A percentile compares a stretch with the other conserved stretches of the same genome.
Evolutionary conservation across 2,888 invertebrate species (phyloP).

Genomic region (Amiota minor): DNA sequence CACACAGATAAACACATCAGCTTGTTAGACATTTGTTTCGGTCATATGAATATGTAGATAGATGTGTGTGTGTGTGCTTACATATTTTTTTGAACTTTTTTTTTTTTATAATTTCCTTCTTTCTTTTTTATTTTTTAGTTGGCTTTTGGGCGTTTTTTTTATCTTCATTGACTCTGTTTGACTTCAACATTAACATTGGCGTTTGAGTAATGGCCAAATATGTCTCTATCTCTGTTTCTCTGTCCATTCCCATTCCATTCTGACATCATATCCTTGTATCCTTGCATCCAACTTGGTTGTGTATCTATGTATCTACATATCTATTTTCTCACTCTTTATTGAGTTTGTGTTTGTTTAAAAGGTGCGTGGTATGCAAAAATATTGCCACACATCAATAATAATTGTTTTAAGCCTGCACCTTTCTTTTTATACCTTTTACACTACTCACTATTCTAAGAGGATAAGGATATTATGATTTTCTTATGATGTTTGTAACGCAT

Average conservation of each 20-base stretch:
- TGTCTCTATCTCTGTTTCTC: too few species aligned
- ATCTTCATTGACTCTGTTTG: not conserved
- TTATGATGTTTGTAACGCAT: too few species aligned
- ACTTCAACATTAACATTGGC: not conserved
- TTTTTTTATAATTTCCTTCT: constrained; percentile 13
- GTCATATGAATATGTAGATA: not conserved
- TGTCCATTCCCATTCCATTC: too few species aligned
- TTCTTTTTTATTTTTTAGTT: not conserved
- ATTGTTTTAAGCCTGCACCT: not conserved
- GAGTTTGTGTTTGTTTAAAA: constrained; percentile 2
- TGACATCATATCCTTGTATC: too few species aligned
- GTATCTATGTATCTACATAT: not conserved
- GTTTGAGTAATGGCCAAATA: not conserved
- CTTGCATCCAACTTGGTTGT: not conserved
- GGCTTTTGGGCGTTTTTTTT: constrained; percentile 8
- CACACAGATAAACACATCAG: not conserved
- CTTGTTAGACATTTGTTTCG: not conserved
- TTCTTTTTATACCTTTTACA: not conserved
- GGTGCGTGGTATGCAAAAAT: constrained; percentile 2
- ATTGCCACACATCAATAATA: constrained; percentile 18
- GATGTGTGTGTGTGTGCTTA: not conserved
- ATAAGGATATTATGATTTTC: too few species aligned
- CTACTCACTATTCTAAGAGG: too few species aligned
- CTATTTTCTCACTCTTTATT: not conserved
- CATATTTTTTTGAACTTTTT: constrained; percentile 13